These are phyloP conservation scores for Pangasius krempfi DNA, from an alignment of 2,797 vertebrate genomes.

Conservation along the genomic window DNA sequence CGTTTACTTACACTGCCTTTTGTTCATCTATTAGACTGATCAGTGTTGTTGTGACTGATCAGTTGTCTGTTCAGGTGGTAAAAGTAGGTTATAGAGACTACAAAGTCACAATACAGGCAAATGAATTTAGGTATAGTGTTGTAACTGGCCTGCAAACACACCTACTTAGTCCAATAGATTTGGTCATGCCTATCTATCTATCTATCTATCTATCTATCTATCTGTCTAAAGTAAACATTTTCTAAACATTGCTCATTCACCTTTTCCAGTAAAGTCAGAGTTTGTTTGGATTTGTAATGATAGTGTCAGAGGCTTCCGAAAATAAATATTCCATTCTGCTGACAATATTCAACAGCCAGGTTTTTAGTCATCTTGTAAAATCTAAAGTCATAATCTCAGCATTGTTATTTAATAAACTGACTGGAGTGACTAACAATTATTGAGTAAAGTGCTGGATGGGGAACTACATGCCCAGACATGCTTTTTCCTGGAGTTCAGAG, in stretches of 20 bases:
- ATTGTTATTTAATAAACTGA: conserved; percentile 11
- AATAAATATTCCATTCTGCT: background rate
- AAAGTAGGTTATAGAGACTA: background rate
- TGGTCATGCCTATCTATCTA: background rate
- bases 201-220: background rate
- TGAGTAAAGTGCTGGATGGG: conserved; percentile 25
- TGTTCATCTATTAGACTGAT: background rate
- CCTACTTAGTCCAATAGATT: background rate
- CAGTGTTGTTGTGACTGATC: background rate
- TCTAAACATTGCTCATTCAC: conserved; percentile 10
- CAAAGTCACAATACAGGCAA: background rate
- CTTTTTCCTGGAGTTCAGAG: conserved; percentile 42
- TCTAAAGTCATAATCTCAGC: background rate
- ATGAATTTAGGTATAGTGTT: background rate
- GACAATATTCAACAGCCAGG: background rate
- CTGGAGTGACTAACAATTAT: conserved; percentile 38
- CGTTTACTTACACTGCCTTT: background rate
- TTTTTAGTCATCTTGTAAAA: background rate
- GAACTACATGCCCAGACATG: conserved; percentile 57
- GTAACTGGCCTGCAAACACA: conserved; percentile 5
- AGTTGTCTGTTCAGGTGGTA: background rate
- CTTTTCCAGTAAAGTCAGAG: conserved; percentile 13
- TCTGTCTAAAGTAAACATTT: background rate
- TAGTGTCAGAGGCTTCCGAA: background rate
- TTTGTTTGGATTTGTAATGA: background rate